A percentile compares a stretch with the other conserved stretches of the same genome.
These are phyloP conservation scores for Oscheius sp. DNA, from an alignment of 2,888 invertebrate genomes.

Conservation along the genomic window DNA sequence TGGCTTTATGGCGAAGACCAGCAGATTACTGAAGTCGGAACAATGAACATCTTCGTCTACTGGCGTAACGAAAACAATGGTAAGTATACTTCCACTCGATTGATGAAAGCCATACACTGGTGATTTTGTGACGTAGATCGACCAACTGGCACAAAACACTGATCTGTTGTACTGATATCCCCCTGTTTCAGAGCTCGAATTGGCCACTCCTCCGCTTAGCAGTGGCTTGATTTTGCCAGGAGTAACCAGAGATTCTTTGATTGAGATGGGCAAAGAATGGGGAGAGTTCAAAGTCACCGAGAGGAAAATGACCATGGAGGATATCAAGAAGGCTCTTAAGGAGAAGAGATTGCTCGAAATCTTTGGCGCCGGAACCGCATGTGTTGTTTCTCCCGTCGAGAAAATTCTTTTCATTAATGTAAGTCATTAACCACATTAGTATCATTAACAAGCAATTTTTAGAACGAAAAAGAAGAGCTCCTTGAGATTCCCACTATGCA, in stretches of 20 bases:
- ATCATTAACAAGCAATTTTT: conserved; percentile 70
- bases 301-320: conserved; percentile 83
- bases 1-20: conserved; percentile 94
- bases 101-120: conserved; percentile 1
- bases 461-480: conserved; percentile 75
- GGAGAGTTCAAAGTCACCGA: conserved; percentile 82
- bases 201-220: conserved; percentile 87
- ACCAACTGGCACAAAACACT: conserved; percentile 8
- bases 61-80: conserved; percentile 88
- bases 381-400: conserved; percentile 89
- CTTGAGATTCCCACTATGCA: conserved; percentile 74
- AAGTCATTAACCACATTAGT: background rate
- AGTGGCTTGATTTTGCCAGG: conserved; percentile 94
- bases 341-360: conserved; percentile 90
- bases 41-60: conserved; percentile 95
- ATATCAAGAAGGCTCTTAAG: conserved; percentile 79
- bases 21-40: conserved; percentile 95
- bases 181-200: conserved; percentile 82
- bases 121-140: conserved; percentile 9
- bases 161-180: background rate
- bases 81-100: conserved; percentile 71
- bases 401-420: conserved; percentile 80
- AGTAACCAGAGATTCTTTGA: conserved; percentile 86
- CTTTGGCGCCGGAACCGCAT: conserved; percentile 98
- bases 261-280: conserved; percentile 84